Evolutionary conservation across 2,888 invertebrate species (phyloP), one percentile per base, ranked within the genome.

Genomic region (Volucella bombylans): DNA sequence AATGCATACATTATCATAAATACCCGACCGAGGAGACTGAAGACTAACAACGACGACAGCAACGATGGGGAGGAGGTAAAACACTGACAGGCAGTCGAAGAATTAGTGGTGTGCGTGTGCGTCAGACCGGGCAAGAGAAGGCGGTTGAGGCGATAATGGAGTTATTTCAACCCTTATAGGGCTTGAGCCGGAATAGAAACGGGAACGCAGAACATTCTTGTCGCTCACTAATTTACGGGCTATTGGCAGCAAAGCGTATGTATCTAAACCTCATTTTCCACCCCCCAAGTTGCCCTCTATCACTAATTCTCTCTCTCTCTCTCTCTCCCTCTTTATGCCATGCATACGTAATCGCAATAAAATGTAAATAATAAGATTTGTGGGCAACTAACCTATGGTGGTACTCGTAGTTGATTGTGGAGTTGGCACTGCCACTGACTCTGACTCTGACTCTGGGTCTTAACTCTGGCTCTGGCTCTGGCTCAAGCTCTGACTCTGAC

Each of bases 1-100:
- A 78, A 57, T 82, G 86, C 86, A 86, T 82, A 86, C 82, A 86
- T 86, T 85, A 85, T 77, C 85, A 81, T 85, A 85, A 85, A 85
- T 77, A 81, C 81, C 31, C 31, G 31, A 31, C 31, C 31, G 31
- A 31, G 31, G 31, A n/a, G n/a, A 31, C 6, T 31, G 31, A 6
- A 31, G 31, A 31, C 31, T 31, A 31, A 31, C 31, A 31, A 31
- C 31, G 31, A 31, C 31, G 6, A 31, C 31, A 31, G 62, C 72
- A 52, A 57, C 69, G 79, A 74, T 74, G 73, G 72, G 79, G 64
- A 73, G 79, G 64, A 47, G 68, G 39, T 54, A 54, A 45, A 49
- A 50, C 43, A 31, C 18, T 52, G 23, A 41, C 52, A 52, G 14
- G 43, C 18, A 23, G 49, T 31, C 9, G 18, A 14, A 12, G 10